Conservation (phyloP, 2,888 invertebrate species). For the Escarpia spicata region DNA sequence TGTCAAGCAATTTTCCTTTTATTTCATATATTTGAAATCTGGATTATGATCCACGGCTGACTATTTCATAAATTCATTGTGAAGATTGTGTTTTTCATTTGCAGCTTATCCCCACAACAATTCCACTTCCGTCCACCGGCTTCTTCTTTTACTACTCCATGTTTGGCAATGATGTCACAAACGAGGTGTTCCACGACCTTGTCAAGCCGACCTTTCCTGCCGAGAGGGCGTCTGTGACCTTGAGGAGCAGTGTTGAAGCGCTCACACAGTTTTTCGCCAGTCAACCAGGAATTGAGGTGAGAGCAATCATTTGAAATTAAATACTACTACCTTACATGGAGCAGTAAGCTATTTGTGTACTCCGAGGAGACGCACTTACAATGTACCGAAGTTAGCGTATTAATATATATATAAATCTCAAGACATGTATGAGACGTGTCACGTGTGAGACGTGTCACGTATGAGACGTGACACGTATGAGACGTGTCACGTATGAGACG, state of each 20-base stretch:
- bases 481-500: too few relatives aligned
- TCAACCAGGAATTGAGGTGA: slow-evolving; percentile 64
- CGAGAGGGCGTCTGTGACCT: slow-evolving; percentile 65
- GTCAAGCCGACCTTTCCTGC: slow-evolving; percentile 64
- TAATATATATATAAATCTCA: too few relatives aligned
- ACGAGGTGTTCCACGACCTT: slow-evolving; percentile 64
- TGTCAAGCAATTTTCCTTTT: too few relatives aligned
- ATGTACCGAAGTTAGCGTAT: too few relatives aligned
- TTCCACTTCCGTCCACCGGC: slow-evolving; percentile 55
- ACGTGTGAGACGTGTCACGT: too few relatives aligned
- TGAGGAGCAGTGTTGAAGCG: slow-evolving; percentile 61
- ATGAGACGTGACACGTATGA: too few relatives aligned
- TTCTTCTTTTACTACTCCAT: slow-evolving; percentile 67
- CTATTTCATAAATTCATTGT: background rate
- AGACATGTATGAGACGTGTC: too few relatives aligned
- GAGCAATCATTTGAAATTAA: background rate
- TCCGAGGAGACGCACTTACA: too few relatives aligned
- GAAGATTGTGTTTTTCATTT: slow-evolving; percentile 30
- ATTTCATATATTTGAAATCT: too few relatives aligned
- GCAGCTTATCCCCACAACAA: slow-evolving; percentile 59
- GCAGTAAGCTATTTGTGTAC: too few relatives aligned
- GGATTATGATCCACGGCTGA: too few relatives aligned
- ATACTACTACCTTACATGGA: background rate
- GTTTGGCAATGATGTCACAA: slow-evolving; percentile 66
- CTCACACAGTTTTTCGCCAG: slow-evolving; percentile 61